These are phyloP conservation scores for Gonatopus flavifemur DNA, from an alignment of 1,140 invertebrate genomes.

Conservation along the genomic window DNA sequence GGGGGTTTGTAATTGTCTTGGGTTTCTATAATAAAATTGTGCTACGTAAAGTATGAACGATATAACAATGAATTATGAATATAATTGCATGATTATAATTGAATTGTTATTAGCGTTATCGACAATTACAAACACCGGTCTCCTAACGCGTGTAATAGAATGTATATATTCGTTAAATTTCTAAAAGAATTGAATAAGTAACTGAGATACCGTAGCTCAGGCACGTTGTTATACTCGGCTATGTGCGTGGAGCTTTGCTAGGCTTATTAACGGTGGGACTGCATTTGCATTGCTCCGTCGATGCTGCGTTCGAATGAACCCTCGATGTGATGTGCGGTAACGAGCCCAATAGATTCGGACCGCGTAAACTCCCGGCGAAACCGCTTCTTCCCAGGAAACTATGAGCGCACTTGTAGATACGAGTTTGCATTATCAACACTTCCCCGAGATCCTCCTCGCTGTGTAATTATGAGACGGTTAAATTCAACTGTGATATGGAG, in stretches of 20 bases:
- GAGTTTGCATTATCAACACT: constrained; percentile 65
- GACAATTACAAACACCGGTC: constrained; percentile 6
- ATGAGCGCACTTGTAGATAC: constrained; percentile 66
- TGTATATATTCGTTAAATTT: not conserved
- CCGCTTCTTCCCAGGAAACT: constrained; percentile 64
- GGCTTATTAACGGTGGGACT: constrained; percentile 41
- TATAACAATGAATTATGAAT: not conserved
- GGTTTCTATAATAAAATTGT: constrained; percentile 7
- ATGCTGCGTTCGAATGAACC: constrained; percentile 49
- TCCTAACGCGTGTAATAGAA: not conserved
- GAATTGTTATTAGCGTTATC: not conserved
- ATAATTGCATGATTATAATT: not conserved
- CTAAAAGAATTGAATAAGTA: not conserved
- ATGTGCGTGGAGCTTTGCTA: constrained; percentile 43
- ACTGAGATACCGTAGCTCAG: not conserved
- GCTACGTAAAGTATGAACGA: constrained; percentile 7
- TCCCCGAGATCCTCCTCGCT: constrained; percentile 69
- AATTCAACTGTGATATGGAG: too few species aligned
- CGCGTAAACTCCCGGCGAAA: constrained; percentile 49
- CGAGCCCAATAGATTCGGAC: constrained; percentile 53
- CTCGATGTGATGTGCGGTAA: constrained; percentile 55
- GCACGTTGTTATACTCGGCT: constrained; percentile 20
- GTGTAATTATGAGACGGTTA: constrained; percentile 21
- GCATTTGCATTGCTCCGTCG: constrained; percentile 52
- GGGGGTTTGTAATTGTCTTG: too few species aligned